Evolutionary conservation across 2,113 vertebrate species (phyloP).

Genomic region (Ahaetulla prasina): DNA sequence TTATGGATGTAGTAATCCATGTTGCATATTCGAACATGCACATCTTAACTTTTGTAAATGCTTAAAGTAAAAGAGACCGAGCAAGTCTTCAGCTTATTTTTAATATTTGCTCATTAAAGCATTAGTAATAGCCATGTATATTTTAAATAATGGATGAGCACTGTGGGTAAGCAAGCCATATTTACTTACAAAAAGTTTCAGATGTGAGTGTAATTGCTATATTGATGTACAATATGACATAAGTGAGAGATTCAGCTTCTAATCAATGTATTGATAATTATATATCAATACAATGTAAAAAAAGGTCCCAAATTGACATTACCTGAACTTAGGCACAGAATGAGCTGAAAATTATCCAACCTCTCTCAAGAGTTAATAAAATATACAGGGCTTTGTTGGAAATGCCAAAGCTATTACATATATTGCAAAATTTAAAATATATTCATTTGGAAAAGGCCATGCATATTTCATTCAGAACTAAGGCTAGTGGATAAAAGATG

Average conservation of each 20-base stretch:
- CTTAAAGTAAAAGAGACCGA: constrained; percentile 6
- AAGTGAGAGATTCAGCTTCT: constrained; percentile 22
- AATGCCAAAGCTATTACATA: background rate
- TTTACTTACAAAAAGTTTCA: background rate
- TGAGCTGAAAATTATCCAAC: constrained; percentile 9
- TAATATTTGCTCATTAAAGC: constrained; percentile 47
- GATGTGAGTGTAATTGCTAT: background rate
- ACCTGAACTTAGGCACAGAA: constrained; percentile 3
- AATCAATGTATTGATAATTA: too few relatives aligned
- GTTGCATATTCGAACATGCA: constrained; percentile 32
- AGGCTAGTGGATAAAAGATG: constrained; percentile 20
- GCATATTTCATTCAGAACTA: constrained; percentile 11
- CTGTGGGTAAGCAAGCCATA: constrained; percentile 21
- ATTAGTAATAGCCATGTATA: constrained; percentile 4
- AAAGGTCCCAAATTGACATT: background rate
- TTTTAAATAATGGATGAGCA: constrained; percentile 2
- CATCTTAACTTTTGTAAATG: constrained; percentile 21
- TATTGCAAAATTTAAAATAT: constrained; percentile 6
- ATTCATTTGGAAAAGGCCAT: constrained; percentile 26
- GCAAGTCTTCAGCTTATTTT: constrained; percentile 43
- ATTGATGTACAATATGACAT: constrained; percentile 30
- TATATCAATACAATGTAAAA: background rate
- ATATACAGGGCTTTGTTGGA: background rate
- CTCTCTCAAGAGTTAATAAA: background rate
- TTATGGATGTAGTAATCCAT: constrained; percentile 1